phyloP scores from a whole-genome alignment of 2,888 invertebrate species.

The Perizoma flavofasciatum region DNA sequence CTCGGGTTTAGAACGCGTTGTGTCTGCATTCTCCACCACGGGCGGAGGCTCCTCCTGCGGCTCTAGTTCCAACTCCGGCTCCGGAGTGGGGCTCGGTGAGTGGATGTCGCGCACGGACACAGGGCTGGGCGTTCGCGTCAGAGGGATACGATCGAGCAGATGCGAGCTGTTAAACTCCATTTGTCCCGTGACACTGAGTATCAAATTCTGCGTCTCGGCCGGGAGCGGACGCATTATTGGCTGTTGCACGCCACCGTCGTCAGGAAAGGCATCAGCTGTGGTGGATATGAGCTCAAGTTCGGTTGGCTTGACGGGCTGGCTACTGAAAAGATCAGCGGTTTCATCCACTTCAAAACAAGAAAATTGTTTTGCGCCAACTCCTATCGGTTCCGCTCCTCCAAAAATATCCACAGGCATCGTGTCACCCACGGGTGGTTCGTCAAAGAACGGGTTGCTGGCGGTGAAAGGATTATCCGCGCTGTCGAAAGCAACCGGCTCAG shows the following conservation, averaged over 20 bases:
- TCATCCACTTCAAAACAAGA: slow-evolving; percentile 50
- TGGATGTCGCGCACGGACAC: slow-evolving; percentile 92
- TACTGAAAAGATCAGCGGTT: slow-evolving; percentile 52
- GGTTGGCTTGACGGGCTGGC: slow-evolving; percentile 62
- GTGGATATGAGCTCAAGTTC: slow-evolving; percentile 68
- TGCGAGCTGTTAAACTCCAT: slow-evolving; percentile 95
- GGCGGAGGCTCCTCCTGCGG: slow-evolving; percentile 45
- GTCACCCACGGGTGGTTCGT: slow-evolving; percentile 67
- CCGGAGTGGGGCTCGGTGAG: slow-evolving; percentile 93
- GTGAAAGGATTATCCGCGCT: slow-evolving; percentile 88
- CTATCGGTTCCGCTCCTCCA: slow-evolving; percentile 62
- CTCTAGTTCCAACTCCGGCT: slow-evolving; percentile 65
- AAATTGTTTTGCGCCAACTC: slow-evolving; percentile 65
- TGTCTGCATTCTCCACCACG: slow-evolving; percentile 38
- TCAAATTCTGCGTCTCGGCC: slow-evolving; percentile 92
- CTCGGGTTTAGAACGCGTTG: slow-evolving; percentile 50
- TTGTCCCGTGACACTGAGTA: slow-evolving; percentile 93
- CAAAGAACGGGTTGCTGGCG: slow-evolving; percentile 87
- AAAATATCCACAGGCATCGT: slow-evolving; percentile 74
- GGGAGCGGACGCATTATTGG: slow-evolving; percentile 86
- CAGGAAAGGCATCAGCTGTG: slow-evolving; percentile 52
- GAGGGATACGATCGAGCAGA: slow-evolving; percentile 91
- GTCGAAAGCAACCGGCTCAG: slow-evolving; percentile 53
- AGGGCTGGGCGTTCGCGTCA: slow-evolving; percentile 94
- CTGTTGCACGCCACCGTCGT: slow-evolving; percentile 44